These are phyloP conservation scores for Hipposideros larvatus DNA, from an alignment of 2,797 vertebrate species.

Conservation along the genomic window DNA sequence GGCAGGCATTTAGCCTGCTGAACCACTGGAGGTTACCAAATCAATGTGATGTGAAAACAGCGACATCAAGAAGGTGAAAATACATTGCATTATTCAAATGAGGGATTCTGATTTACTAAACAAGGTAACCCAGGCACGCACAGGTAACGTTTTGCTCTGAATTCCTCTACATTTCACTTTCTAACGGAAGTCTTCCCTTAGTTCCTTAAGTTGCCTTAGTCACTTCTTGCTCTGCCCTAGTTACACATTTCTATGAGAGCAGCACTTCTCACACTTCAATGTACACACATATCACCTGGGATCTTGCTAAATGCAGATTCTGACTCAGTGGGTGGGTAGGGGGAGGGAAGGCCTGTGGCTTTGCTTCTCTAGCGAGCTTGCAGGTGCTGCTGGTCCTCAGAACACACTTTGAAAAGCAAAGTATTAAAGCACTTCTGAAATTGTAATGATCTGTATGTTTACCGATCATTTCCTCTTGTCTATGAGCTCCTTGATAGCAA, in stretches of 20 bases:
- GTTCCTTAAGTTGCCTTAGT: neutral
- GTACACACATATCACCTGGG: neutral
- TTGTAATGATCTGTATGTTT: neutral
- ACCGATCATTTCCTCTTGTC: neutral
- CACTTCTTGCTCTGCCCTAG: neutral
- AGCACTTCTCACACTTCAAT: neutral
- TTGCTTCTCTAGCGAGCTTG: neutral
- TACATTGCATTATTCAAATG: neutral
- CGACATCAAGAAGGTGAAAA: neutral
- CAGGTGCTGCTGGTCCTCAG: neutral
- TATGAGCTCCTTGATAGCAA: neutral
- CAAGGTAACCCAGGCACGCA: neutral
- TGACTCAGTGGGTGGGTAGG: neutral
- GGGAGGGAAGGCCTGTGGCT: neutral
- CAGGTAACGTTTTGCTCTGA: neutral
- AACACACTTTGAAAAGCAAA: neutral
- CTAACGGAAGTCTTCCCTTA: neutral
- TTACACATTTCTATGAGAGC: neutral
- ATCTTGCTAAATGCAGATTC: slow-evolving; percentile 32
- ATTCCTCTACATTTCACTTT: neutral
- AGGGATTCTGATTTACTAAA: neutral
- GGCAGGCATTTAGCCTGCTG: neutral
- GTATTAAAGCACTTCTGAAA: neutral
- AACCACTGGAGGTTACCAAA: neutral
- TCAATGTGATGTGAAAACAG: neutral